Conservation (phyloP, 64 coral and sea anemone species). For the Pocillopora verrucosa region DNA sequence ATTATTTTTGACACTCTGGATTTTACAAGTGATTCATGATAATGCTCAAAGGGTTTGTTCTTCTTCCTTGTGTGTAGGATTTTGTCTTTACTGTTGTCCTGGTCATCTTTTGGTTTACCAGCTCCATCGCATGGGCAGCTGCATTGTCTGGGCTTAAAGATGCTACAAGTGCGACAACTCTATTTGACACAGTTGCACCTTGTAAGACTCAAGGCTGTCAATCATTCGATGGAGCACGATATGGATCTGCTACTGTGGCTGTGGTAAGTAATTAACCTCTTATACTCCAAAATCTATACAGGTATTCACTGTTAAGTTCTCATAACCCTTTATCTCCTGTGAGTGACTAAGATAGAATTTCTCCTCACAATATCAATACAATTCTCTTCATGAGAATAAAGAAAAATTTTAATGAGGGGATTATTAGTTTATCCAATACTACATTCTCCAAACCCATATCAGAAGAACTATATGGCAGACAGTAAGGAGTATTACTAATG, state of each 20-base stretch:
- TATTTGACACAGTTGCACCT: neutral
- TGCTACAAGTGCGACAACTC: neutral
- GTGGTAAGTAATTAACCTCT: conserved; percentile 66
- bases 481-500: no score
- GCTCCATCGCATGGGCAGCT: conserved; percentile 87
- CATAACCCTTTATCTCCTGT: no score
- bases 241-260: conserved; percentile 80
- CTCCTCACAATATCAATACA: no score
- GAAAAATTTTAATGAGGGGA: no score
- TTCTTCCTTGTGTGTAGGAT: conserved; percentile 52
- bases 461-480: no score
- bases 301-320: no score
- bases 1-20: neutral
- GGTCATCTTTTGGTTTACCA: conserved; percentile 90
- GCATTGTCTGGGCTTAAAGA: conserved; percentile 72
- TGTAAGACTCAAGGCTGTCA: neutral
- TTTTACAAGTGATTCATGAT: neutral
- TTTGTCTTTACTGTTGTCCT: conserved; percentile 71
- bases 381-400: no score
- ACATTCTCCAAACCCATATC: no score
- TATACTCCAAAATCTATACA: no score
- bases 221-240: conserved; percentile 35
- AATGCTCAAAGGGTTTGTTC: neutral
- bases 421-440: no score
- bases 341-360: no score